A percentile compares a stretch with the other conserved stretches of the same genome.
Evolutionary conservation across 2,888 invertebrate genomes (phyloP).

Genomic region (Himalopsyche japonica): DNA sequence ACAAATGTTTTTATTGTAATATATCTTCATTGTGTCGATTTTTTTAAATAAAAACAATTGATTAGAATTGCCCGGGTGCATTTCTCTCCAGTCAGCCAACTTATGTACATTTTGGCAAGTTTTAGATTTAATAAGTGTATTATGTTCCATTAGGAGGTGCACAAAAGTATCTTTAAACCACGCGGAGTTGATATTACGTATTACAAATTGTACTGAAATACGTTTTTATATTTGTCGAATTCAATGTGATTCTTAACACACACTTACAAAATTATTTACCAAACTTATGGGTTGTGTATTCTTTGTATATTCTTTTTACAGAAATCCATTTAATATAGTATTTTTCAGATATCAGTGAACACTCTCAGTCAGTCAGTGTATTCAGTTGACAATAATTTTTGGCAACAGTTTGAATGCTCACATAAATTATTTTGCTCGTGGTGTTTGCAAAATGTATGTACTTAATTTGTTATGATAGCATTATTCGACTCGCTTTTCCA

Average conservation of each 20-base stretch:
- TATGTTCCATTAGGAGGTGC: background rate
- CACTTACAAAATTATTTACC: background rate
- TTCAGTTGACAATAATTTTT: background rate
- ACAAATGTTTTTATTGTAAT: constrained; percentile 13
- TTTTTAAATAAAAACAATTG: background rate
- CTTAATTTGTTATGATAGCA: background rate
- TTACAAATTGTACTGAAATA: background rate
- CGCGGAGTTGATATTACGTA: background rate
- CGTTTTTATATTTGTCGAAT: background rate
- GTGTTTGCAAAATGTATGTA: background rate
- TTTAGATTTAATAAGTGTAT: background rate
- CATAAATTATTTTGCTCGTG: no score
- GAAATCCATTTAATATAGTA: background rate
- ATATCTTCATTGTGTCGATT: background rate
- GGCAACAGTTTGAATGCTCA: background rate
- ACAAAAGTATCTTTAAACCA: background rate
- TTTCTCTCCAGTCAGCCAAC: background rate
- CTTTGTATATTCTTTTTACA: background rate
- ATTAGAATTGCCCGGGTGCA: background rate
- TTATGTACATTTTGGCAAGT: background rate
- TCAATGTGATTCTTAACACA: background rate
- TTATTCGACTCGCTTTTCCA: background rate
- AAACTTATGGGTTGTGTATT: background rate
- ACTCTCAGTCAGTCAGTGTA: background rate
- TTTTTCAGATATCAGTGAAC: background rate